Percentiles rank a stretch among this genome's conserved stretches.
Conservation (phyloP, 2,113 vertebrate genomes). For the Chloebia gouldiae region DNA sequence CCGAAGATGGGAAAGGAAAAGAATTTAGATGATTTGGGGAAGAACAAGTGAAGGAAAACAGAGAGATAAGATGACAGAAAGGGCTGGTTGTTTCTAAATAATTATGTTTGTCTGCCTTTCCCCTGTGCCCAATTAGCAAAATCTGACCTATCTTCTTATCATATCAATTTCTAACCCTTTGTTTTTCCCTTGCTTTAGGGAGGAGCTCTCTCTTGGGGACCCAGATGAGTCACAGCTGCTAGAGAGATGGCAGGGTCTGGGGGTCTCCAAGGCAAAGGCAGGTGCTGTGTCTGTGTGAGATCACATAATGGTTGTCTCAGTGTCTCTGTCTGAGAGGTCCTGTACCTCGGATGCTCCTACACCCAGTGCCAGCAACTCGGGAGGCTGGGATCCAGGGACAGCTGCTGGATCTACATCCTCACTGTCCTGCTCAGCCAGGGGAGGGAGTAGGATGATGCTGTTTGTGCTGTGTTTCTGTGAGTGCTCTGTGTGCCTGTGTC, state of each 20-base stretch:
- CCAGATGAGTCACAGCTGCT: background rate
- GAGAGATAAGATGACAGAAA: background rate
- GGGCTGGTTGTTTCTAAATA: background rate
- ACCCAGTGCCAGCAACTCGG: background rate
- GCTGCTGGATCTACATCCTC: background rate
- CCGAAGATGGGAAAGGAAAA: background rate
- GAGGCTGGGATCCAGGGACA: background rate
- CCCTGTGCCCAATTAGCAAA: background rate
- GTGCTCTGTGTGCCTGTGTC: background rate
- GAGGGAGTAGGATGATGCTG: background rate
- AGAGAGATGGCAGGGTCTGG: background rate
- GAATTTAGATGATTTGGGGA: background rate
- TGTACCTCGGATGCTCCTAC: rapidly evolving
- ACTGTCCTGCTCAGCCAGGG: background rate
- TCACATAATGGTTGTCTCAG: background rate
- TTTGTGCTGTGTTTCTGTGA: background rate
- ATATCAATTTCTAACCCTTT: background rate
- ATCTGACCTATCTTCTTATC: background rate
- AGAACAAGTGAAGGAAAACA: background rate
- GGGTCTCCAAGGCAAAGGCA: background rate
- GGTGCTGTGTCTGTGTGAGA: background rate
- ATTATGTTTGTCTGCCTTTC: background rate
- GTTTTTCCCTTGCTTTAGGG: too few relatives aligned
- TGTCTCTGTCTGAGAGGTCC: background rate
- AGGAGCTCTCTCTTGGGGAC: background rate